phyloP scores from a whole-genome alignment of 2,888 invertebrate species.

The Notocelia uddmanniana region DNA sequence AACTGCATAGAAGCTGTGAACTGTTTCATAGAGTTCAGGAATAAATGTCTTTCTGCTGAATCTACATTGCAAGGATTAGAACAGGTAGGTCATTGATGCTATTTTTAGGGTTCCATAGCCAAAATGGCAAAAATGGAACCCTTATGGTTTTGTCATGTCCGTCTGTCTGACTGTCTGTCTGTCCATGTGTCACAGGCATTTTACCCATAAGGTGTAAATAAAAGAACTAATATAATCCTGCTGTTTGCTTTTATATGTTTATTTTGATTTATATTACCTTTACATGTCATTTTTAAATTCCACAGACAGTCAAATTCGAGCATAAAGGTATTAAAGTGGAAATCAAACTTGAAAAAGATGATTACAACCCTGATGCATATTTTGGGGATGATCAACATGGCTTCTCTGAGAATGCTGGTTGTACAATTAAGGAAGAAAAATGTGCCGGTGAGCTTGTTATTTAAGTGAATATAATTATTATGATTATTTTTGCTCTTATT shows the following conservation, averaged over 20 bases:
- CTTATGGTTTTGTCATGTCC: no score
- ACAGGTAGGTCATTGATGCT: conserved; percentile 15
- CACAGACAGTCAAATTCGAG: conserved; percentile 48
- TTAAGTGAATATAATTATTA: neutral
- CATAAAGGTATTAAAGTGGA: conserved; percentile 30
- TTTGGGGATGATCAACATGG: conserved; percentile 3
- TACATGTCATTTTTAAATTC: neutral
- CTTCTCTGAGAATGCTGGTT: conserved; percentile 3
- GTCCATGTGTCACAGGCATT: no score
- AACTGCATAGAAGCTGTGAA: conserved; percentile 59
- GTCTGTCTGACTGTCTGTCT: no score
- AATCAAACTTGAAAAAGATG: conserved; percentile 38
- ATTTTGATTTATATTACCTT: neutral
- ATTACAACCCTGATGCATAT: conserved; percentile 38
- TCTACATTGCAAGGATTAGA: conserved; percentile 52
- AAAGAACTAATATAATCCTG: neutral
- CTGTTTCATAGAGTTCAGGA: conserved; percentile 63
- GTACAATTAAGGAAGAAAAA: conserved; percentile 15
- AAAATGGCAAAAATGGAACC: no score
- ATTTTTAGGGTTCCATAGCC: no score
- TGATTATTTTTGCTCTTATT: no score
- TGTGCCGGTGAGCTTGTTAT: neutral
- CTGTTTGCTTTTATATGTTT: neutral
- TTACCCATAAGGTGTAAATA: no score
- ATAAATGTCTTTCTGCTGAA: conserved; percentile 63